These are phyloP conservation scores for Paracentrotus lividus DNA, from an alignment of 53 echinoderm and acorn worm genomes.

Conservation along the genomic window DNA sequence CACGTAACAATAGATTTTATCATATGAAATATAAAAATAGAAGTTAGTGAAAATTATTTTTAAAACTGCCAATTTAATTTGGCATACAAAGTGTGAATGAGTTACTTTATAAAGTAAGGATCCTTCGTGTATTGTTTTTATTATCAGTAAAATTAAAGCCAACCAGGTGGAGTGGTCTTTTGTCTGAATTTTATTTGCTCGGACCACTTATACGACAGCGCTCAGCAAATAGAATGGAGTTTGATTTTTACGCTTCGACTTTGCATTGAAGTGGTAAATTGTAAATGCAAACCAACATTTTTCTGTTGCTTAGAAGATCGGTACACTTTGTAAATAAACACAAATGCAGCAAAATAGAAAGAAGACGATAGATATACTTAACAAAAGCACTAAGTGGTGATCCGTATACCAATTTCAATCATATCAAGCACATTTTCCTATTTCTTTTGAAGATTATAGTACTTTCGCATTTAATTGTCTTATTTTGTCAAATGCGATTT, in stretches of 20 bases:
- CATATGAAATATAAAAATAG: too few species aligned
- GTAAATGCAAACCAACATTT: conserved; percentile 16
- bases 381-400: neutral
- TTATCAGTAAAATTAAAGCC: too few species aligned
- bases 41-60: too few species aligned
- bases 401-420: neutral
- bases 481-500: too few species aligned
- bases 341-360: neutral
- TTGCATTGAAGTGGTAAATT: neutral
- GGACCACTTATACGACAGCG: neutral
- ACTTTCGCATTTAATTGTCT: too few species aligned
- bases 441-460: too few species aligned
- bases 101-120: too few species aligned
- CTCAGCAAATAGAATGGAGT: conserved; percentile 21
- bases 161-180: too few species aligned
- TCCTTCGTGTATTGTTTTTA: too few species aligned
- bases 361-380: neutral
- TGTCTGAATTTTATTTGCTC: neutral
- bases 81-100: too few species aligned
- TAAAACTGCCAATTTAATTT: too few species aligned
- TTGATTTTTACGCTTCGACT: conserved; percentile 1
- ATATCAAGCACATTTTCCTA: neutral
- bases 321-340: conserved; percentile 20
- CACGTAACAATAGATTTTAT: too few species aligned
- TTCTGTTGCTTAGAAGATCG: conserved; percentile 22